Evolutionary conservation across 2,797 vertebrate species (phyloP), one percentile per base, ranked within the genome.

Genomic region (Girardinus metallicus): DNA sequence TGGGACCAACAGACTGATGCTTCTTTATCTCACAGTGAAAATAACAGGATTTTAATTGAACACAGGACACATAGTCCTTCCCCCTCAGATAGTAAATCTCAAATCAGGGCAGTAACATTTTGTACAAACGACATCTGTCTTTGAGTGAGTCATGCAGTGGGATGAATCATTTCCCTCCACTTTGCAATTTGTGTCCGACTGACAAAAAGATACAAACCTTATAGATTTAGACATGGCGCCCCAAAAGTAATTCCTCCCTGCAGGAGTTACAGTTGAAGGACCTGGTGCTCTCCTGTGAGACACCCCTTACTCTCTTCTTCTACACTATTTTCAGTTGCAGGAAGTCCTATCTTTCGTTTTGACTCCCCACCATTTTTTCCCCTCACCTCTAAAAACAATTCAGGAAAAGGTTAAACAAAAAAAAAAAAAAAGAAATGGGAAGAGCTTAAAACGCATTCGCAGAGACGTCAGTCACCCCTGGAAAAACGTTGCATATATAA

Each of bases 401-500:
- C 31, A 39, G 34, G 18, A 39, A 41, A 39, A n/a, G 39, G 5
- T 43, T 70, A 12, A n/a, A 41, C 8, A 21, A 39, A 10, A 12
- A 68, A 1, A 26, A 9, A 3, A 43, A 64, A 18, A 18, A 64
- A n/a, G n/a, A n/a, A n/a, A 39, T 0, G 36, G 64, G 1, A 12
- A 41, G 11, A 9, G 18, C 23, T 13, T 10, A 53, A 36, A 46
- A 78, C 26, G 2, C 1, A 9, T 18, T 41, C 29, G 49, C 39
- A 80, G 34, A 66, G 26, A 49, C 1, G 55, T n/a, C 44, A 71
- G 74, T 57, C 76, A 36, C 41, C 76, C 29, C 29, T 43, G 10
- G 1, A 84, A 83, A 53, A 77, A 57, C 13, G 76, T 68, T 74
- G 13, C 46, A 57, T 9, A 68, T 12, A 57, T 15, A 76, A 36